Conservation (phyloP, 2,797 vertebrate genomes). For the Smutsia gigantea region DNA sequence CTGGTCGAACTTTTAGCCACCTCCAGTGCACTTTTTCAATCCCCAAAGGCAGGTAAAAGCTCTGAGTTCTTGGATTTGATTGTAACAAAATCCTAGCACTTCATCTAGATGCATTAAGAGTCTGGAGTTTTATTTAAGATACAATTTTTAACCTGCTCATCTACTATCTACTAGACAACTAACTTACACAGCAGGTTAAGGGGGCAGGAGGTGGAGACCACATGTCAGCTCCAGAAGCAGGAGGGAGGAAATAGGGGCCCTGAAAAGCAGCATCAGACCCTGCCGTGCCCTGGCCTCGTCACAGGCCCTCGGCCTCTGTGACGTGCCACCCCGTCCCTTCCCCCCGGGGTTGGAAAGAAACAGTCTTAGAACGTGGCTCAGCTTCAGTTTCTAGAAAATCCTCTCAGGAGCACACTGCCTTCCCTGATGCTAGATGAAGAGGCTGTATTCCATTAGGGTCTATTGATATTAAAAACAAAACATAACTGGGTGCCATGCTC, state of each 20-base stretch:
- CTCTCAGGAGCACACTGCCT: not conserved
- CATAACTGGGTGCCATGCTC: not conserved
- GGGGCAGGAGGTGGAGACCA: not conserved
- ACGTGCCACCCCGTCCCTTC: not conserved
- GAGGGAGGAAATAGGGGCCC: not conserved
- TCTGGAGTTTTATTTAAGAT: not conserved
- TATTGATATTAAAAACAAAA: not conserved
- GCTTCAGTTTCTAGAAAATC: not conserved
- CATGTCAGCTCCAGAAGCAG: not conserved
- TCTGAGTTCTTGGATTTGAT: not conserved
- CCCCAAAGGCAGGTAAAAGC: not conserved
- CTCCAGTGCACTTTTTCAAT: not conserved
- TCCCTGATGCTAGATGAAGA: not conserved
- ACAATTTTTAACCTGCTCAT: not conserved
- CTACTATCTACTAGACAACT: too few relatives aligned
- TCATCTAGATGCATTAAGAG: not conserved
- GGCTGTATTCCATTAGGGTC: not conserved
- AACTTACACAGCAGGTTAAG: not conserved
- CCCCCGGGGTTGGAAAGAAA: not conserved
- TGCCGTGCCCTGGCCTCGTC: fast-evolving
- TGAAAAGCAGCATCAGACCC: not conserved
- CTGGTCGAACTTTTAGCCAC: not conserved
- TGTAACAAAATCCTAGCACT: not conserved
- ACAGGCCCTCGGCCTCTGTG: not conserved
- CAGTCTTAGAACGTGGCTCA: not conserved